These are phyloP conservation scores for Nerophis lumbriciformis DNA, from an alignment of 2,113 vertebrate genomes.

Conservation along the genomic window DNA sequence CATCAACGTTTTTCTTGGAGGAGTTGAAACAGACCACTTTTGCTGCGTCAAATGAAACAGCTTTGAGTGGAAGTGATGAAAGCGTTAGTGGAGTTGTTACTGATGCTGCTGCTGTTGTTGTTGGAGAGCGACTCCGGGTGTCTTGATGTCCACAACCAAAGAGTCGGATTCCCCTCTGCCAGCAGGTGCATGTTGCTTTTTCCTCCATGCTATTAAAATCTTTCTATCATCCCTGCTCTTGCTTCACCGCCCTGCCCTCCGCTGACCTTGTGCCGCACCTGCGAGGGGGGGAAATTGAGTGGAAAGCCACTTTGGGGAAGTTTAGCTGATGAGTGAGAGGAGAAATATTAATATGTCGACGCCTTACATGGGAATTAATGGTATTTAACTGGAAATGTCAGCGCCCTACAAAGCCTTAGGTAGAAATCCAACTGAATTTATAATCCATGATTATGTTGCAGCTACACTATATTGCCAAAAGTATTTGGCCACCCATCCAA, in stretches of 20 bases:
- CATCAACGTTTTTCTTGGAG: constrained; percentile 50
- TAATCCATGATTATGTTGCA: too few species aligned
- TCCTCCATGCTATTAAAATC: neutral
- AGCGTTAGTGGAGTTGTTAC: constrained; percentile 39
- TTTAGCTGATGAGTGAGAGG: too few species aligned
- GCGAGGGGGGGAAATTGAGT: neutral
- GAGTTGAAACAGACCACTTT: constrained; percentile 49
- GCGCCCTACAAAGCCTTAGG: too few species aligned
- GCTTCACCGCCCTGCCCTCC: too few species aligned
- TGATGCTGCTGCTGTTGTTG: constrained; percentile 35
- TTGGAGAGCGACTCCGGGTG: neutral
- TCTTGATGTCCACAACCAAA: neutral
- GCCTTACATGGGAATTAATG: neutral
- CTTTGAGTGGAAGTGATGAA: constrained; percentile 38
- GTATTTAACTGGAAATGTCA: neutral
- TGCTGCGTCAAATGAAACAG: constrained; percentile 47
- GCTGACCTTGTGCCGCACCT: too few species aligned
- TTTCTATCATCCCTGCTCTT: neutral
- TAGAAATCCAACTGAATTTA: too few species aligned
- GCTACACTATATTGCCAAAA: too few species aligned
- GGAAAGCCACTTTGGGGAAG: neutral
- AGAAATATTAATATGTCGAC: too few species aligned
- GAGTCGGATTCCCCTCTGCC: neutral
- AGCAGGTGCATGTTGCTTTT: neutral
- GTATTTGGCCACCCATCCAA: too few species aligned